Evolutionary conservation across 2,113 vertebrate genomes (phyloP).

Genomic region (Hylia prasina): DNA sequence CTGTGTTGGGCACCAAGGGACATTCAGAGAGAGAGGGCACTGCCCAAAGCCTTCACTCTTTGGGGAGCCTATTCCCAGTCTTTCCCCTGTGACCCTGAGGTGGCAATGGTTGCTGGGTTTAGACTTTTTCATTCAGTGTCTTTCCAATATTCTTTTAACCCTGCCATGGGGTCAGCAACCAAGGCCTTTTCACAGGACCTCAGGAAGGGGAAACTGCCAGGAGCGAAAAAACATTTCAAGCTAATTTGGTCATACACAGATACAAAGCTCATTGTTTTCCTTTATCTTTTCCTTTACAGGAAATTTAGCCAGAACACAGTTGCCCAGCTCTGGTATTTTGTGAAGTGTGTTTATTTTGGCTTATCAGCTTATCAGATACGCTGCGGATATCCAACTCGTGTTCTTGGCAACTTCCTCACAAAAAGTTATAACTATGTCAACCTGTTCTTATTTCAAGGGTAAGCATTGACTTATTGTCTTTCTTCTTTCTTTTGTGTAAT

Average conservation of each 20-base stretch:
- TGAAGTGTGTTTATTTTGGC: conserved; percentile 98
- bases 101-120: not conserved
- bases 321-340: conserved; percentile 99
- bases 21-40: not conserved
- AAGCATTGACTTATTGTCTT: conserved; percentile 48
- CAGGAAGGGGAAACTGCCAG: not conserved
- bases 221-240: not conserved
- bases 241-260: not conserved
- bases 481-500: not conserved
- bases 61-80: not conserved
- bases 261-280: not conserved
- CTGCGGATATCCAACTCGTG: conserved; percentile 95
- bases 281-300: conserved; percentile 71
- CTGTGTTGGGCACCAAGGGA: not conserved
- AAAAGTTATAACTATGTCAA: conserved; percentile 99
- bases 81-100: not conserved
- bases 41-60: not conserved
- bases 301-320: conserved; percentile 95
- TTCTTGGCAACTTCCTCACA: conserved; percentile 98
- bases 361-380: conserved; percentile 99
- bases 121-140: not conserved
- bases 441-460: conserved; percentile 99
- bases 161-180: not conserved
- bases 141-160: not conserved
- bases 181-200: not conserved